A percentile compares a stretch with the other conserved stretches of the same genome.
These are phyloP conservation scores for Autographa gamma DNA, from an alignment of 2,888 invertebrate genomes.

Conservation along the genomic window DNA sequence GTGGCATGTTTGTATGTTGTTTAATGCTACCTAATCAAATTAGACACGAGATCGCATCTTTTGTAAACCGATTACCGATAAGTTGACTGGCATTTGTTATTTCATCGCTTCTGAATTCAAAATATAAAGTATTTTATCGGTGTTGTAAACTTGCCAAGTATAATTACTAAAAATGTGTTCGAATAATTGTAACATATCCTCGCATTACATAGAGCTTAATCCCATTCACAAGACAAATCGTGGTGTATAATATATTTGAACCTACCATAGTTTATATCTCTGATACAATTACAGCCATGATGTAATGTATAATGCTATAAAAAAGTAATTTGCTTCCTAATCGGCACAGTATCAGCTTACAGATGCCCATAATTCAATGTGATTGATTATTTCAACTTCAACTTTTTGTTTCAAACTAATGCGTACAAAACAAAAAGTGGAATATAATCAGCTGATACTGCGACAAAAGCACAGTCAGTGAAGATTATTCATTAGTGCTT, in stretches of 20 bases:
- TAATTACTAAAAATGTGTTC: background rate
- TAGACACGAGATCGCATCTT: background rate
- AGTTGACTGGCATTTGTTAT: conserved; percentile 12
- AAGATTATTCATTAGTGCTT: conserved; percentile 59
- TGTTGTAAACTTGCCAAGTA: background rate
- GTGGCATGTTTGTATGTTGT: conserved; percentile 2
- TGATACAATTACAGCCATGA: background rate
- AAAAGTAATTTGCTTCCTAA: conserved; percentile 52
- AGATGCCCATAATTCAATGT: conserved; percentile 62
- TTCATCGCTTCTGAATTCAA: conserved; percentile 32
- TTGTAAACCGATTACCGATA: background rate
- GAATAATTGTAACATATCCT: background rate
- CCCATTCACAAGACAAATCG: background rate
- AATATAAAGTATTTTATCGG: conserved; percentile 15
- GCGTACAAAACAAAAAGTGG: conserved; percentile 59
- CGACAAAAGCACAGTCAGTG: conserved; percentile 46
- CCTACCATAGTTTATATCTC: background rate
- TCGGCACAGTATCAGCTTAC: conserved; percentile 54
- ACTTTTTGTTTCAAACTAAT: conserved; percentile 67
- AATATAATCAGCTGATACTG: conserved; percentile 46
- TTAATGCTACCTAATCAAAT: background rate
- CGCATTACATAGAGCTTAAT: background rate
- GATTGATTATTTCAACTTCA: conserved; percentile 70
- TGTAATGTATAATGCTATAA: conserved; percentile 3
- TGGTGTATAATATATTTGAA: background rate